These are phyloP conservation scores for Phyllostomus discolor DNA, from an alignment of 2,113 vertebrate species.

Conservation along the genomic window DNA sequence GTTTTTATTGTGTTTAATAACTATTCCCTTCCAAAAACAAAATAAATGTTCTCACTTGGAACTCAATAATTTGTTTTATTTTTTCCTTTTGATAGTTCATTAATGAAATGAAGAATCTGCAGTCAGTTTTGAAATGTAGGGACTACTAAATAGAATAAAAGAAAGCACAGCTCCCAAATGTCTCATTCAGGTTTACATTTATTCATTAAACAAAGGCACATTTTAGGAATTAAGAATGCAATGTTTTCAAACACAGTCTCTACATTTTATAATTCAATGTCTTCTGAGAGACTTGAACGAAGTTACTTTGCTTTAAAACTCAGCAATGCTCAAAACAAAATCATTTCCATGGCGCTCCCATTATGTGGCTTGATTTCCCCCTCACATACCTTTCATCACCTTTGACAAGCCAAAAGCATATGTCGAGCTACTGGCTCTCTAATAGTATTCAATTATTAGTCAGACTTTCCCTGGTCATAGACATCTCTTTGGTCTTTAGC, in stretches of 20 bases:
- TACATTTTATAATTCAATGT: not conserved
- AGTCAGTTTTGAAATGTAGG: conserved; percentile 63
- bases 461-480: not conserved
- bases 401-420: not conserved
- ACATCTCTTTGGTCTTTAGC: not conserved
- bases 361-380: not conserved
- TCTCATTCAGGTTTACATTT: conserved; percentile 6
- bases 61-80: conserved; percentile 62
- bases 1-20: conserved; percentile 63
- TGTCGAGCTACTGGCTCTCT: not conserved
- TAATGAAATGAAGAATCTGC: conserved; percentile 63
- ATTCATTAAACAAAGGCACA: conserved; percentile 11
- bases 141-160: conserved; percentile 67
- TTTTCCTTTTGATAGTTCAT: conserved; percentile 63
- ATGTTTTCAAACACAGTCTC: not conserved
- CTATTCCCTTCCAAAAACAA: conserved; percentile 58
- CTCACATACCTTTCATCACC: not conserved
- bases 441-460: not conserved
- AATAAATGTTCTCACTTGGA: not conserved
- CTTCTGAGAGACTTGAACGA: not conserved
- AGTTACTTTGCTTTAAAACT: conserved; percentile 13
- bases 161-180: conserved; percentile 42
- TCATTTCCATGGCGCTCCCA: not conserved
- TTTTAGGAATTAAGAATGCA: conserved; percentile 26
- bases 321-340: not conserved